These are phyloP conservation scores for Gnatocerus cornutus DNA, from an alignment of 2,888 invertebrate genomes.

Conservation along the genomic window DNA sequence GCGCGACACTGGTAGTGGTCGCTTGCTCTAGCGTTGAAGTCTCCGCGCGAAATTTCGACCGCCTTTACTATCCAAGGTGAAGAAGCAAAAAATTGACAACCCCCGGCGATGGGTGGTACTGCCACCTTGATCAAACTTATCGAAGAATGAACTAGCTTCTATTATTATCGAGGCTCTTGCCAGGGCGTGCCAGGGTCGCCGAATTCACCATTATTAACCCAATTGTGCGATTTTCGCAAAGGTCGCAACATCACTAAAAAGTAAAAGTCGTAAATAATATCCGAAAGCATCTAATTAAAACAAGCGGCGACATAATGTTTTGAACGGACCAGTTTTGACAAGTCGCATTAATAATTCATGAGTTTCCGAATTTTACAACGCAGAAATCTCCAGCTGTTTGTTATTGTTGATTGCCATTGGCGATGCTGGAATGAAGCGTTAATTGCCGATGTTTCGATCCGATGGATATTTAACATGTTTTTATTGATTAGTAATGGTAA, in stretches of 20 bases:
- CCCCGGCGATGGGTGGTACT: constrained; percentile 3
- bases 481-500: constrained; percentile 34
- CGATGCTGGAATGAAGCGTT: constrained; percentile 16
- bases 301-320: constrained; percentile 22
- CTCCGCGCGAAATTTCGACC: neutral
- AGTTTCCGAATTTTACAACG: constrained; percentile 38
- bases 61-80: neutral
- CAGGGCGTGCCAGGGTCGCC: constrained; percentile 38
- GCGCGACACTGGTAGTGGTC: neutral
- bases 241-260: constrained; percentile 15
- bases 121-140: constrained; percentile 37
- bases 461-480: constrained; percentile 30
- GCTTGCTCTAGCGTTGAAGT: no score
- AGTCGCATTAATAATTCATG: constrained; percentile 31
- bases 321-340: constrained; percentile 35
- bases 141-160: constrained; percentile 26
- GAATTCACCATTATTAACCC: constrained; percentile 36
- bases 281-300: constrained; percentile 15
- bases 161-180: constrained; percentile 34
- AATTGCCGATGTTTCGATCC: constrained; percentile 28
- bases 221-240: constrained; percentile 25
- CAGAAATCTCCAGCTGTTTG: constrained; percentile 36
- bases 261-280: constrained; percentile 34
- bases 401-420: constrained; percentile 25
- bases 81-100: neutral